Percentiles rank a stretch among this genome's conserved stretches.
phyloP scores from a whole-genome alignment of 2,888 invertebrate genomes.

The Arrhopalites spinosus region DNA sequence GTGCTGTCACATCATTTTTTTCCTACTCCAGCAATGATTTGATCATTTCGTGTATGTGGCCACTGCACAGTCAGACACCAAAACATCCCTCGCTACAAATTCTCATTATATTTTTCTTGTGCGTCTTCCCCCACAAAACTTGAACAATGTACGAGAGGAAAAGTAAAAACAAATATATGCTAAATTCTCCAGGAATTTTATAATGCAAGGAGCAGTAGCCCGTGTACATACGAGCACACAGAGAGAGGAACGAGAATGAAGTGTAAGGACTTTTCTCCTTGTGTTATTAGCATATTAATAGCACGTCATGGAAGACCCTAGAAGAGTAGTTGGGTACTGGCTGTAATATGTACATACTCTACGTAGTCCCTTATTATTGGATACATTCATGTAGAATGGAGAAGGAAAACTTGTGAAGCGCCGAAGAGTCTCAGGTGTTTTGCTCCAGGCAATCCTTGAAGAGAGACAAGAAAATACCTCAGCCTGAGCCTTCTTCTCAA shows the following conservation, averaged over 20 bases:
- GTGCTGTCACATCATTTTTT: constrained; percentile 18
- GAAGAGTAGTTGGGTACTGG: not conserved
- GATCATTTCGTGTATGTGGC: constrained; percentile 3
- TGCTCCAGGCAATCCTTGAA: constrained; percentile 41
- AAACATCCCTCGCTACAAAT: not conserved
- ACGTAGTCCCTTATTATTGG: too few species aligned
- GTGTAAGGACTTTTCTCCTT: constrained; percentile 18
- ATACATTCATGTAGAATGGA: not conserved
- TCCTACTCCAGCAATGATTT: not conserved
- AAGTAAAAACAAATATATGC: constrained; percentile 9
- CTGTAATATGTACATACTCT: not conserved
- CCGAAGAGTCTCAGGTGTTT: constrained; percentile 56
- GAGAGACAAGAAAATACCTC: constrained; percentile 30
- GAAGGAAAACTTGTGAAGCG: constrained; percentile 35
- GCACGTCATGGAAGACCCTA: constrained; percentile 29
- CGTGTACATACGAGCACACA: not conserved
- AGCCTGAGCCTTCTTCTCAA: constrained; percentile 23
- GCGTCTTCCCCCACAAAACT: too few species aligned
- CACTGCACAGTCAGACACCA: constrained; percentile 27
- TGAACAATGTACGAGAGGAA: not conserved
- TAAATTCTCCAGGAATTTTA: not conserved
- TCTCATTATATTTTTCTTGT: constrained; percentile 9
- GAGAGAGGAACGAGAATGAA: constrained; percentile 14
- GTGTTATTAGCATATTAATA: constrained; percentile 51
- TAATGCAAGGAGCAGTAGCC: too few species aligned